A percentile compares a stretch with the other conserved stretches of the same genome.
Conservation (phyloP, 2,113 vertebrate species). For the Myotis lucifugus region DNA sequence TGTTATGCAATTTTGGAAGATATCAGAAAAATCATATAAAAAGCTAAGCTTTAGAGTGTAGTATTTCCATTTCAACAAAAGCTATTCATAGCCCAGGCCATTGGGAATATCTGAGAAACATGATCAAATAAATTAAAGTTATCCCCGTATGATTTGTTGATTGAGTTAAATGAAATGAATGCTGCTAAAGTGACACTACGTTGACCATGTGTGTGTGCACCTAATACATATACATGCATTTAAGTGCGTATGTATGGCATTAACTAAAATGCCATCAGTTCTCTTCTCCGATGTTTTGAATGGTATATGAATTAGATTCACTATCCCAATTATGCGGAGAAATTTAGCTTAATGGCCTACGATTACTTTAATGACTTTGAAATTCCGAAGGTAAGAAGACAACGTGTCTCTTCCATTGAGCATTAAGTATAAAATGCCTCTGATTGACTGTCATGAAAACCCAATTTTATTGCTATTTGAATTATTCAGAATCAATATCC, state of each 20-base stretch:
- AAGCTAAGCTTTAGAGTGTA: background rate
- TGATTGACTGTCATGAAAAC: slow-evolving; percentile 86
- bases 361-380: slow-evolving; percentile 86
- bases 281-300: slow-evolving; percentile 72
- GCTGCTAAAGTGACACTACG: background rate
- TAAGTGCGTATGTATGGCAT: background rate
- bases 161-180: background rate
- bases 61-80: slow-evolving; percentile 7
- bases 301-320: slow-evolving; percentile 82
- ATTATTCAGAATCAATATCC: slow-evolving; percentile 89
- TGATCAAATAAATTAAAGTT: background rate
- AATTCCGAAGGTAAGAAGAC: slow-evolving; percentile 86
- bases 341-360: slow-evolving; percentile 85
- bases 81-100: background rate
- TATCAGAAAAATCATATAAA: background rate
- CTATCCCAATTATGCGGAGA: slow-evolving; percentile 82
- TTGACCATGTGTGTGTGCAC: background rate
- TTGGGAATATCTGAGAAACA: background rate
- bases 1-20: background rate
- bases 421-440: slow-evolving; percentile 87
- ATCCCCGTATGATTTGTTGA: background rate
- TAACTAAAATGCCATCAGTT: slow-evolving; percentile 26
- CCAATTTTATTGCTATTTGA: slow-evolving; percentile 87
- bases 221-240: fast-evolving
- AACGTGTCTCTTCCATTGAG: slow-evolving; percentile 83